phyloP scores from a whole-genome alignment of 2,113 vertebrate species.

The Blennius ocellaris region DNA sequence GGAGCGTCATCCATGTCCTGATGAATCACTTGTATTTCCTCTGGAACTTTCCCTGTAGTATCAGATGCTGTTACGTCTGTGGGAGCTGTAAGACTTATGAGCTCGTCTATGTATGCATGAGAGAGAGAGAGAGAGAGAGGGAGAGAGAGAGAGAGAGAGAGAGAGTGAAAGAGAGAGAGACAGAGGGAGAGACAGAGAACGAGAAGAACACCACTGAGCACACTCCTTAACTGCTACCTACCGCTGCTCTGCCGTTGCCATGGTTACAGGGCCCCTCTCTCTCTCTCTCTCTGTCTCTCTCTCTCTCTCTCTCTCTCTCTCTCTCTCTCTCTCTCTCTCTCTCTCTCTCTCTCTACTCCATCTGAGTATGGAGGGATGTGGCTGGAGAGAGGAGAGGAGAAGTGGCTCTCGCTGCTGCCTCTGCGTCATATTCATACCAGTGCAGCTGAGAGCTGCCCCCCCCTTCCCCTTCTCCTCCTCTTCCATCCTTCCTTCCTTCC shows the following conservation, averaged over 20 bases:
- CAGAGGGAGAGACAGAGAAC: slow-evolving; percentile 59
- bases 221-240: slow-evolving; percentile 78
- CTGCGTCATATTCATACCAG: slow-evolving; percentile 88
- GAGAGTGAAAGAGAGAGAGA: slow-evolving; percentile 60
- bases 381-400: slow-evolving; percentile 73
- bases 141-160: slow-evolving; percentile 56
- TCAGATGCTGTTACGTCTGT: slow-evolving; percentile 36
- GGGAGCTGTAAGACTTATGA: slow-evolving; percentile 37
- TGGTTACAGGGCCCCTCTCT: slow-evolving; percentile 84
- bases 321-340: slow-evolving; percentile 62
- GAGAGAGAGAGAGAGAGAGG: slow-evolving; percentile 56
- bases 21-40: slow-evolving; percentile 30
- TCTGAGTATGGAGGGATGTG: slow-evolving; percentile 77
- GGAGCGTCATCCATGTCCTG: slow-evolving; percentile 36
- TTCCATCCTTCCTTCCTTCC: slow-evolving; percentile 57
- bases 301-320: slow-evolving; percentile 29
- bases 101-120: slow-evolving; percentile 41
- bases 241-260: slow-evolving; percentile 85
- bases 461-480: background rate
- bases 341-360: slow-evolving; percentile 63
- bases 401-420: slow-evolving; percentile 83
- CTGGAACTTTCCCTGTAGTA: background rate
- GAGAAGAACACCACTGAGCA: slow-evolving; percentile 75
- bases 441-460: slow-evolving; percentile 77
- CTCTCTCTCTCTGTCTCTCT: slow-evolving; percentile 34